Evolutionary conservation across 2,797 vertebrate species (phyloP).

Genomic region (Jordanella pulchra): DNA sequence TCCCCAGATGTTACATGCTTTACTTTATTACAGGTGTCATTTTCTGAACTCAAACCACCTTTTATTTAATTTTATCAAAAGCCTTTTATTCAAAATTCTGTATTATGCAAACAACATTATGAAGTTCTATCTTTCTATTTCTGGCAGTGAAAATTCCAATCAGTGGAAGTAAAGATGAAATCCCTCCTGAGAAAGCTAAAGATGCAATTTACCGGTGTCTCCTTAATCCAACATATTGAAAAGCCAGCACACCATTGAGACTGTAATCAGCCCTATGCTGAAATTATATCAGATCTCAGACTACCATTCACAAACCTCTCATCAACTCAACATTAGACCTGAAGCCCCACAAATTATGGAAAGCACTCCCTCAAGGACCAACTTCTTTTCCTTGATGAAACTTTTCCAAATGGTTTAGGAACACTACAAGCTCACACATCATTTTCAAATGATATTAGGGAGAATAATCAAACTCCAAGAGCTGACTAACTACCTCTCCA

Average conservation of each 20-base stretch:
- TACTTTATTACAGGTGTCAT: neutral
- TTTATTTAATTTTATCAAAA: slow-evolving; percentile 1
- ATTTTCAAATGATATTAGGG: slow-evolving; percentile 43
- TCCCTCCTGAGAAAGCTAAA: slow-evolving; percentile 32
- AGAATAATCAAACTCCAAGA: slow-evolving; percentile 54
- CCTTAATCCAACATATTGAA: slow-evolving; percentile 59
- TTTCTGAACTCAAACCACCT: neutral
- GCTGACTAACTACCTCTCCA: slow-evolving; percentile 42
- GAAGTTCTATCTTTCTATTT: slow-evolving; percentile 23
- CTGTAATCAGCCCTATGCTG: slow-evolving; percentile 59
- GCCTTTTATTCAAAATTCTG: neutral
- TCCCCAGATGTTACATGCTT: neutral
- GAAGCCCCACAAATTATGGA: slow-evolving; percentile 57
- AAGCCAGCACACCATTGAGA: slow-evolving; percentile 56
- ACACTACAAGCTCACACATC: slow-evolving; percentile 48
- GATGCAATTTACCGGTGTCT: slow-evolving; percentile 46
- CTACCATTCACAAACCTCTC: slow-evolving; percentile 45
- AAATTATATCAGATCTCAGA: slow-evolving; percentile 59
- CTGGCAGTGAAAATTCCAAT: slow-evolving; percentile 20
- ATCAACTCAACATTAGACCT: slow-evolving; percentile 58
- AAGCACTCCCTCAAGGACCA: slow-evolving; percentile 37
- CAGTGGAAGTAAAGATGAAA: slow-evolving; percentile 46
- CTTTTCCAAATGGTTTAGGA: slow-evolving; percentile 36
- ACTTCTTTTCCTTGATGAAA: slow-evolving; percentile 45
- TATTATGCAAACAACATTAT: slow-evolving; percentile 7